Evolutionary conservation across 1,140 invertebrate genomes (phyloP).

Genomic region (Drosophila parabipectinata): DNA sequence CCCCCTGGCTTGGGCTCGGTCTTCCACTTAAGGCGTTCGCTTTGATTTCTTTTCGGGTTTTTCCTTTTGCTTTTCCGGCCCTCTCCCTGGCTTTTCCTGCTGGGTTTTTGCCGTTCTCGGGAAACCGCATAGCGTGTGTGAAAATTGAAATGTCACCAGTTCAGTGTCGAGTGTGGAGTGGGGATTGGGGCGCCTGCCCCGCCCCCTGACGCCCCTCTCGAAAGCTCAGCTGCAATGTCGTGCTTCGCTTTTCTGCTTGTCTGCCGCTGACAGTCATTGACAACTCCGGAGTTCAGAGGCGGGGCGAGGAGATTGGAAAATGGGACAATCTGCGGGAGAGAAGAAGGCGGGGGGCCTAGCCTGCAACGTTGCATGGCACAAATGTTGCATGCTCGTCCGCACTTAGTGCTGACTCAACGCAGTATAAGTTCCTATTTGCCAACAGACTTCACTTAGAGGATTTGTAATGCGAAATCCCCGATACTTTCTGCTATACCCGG

Average conservation of each 20-base stretch:
- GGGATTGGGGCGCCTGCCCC: not conserved
- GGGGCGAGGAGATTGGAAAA: not conserved
- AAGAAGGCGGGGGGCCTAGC: not conserved
- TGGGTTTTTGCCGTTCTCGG: conserved; percentile 27
- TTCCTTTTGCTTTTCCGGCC: conserved; percentile 3
- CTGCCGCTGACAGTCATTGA: conserved; percentile 78
- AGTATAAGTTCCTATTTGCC: conserved; percentile 75
- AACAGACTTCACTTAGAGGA: conserved; percentile 34
- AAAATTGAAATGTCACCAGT: conserved; percentile 79
- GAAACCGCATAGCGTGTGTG: conserved; percentile 68
- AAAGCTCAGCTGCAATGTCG: conserved; percentile 41
- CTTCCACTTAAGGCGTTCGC: conserved; percentile 25
- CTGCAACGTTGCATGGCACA: conserved; percentile 54
- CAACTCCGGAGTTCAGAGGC: conserved; percentile 40
- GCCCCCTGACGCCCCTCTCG: conserved; percentile 2
- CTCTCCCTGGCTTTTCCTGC: not conserved
- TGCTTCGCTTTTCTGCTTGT: conserved; percentile 72
- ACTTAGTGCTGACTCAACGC: conserved; percentile 76
- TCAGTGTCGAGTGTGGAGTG: conserved; percentile 26
- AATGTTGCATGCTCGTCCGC: conserved; percentile 74
- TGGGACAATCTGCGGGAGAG: not conserved
- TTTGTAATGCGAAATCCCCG: conserved; percentile 30
- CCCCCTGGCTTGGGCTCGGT: conserved; percentile 15
- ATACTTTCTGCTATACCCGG: conserved; percentile 45
- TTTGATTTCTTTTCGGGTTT: conserved; percentile 45